A percentile compares a stretch with the other conserved stretches of the same genome.
These are phyloP conservation scores for Selene dorsalis DNA, from an alignment of 2,797 vertebrate species.

Conservation along the genomic window DNA sequence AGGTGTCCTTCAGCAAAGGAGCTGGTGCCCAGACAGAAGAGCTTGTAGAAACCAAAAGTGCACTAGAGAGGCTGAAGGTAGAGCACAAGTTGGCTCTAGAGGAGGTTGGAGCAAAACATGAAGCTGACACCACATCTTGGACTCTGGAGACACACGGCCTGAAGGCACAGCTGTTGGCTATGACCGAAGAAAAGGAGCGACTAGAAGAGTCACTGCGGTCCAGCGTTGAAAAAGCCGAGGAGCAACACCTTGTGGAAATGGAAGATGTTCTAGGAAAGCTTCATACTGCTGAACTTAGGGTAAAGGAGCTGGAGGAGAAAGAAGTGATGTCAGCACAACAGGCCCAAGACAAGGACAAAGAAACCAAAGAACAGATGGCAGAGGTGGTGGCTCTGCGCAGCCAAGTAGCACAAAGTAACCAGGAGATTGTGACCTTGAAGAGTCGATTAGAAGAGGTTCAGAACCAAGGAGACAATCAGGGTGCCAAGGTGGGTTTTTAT, in stretches of 20 bases:
- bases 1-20: conserved; percentile 89
- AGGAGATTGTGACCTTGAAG: conserved; percentile 87
- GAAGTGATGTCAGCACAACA: conserved; percentile 83
- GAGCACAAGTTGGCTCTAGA: conserved; percentile 86
- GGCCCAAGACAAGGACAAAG: conserved; percentile 84
- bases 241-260: conserved; percentile 97
- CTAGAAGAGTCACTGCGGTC: conserved; percentile 86
- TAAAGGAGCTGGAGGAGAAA: conserved; percentile 92
- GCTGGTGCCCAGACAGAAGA: conserved; percentile 85
- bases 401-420: conserved; percentile 88
- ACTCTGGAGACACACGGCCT: conserved; percentile 83
- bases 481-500: conserved; percentile 87
- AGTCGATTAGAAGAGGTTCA: conserved; percentile 86
- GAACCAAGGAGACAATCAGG: conserved; percentile 84
- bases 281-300: conserved; percentile 90
- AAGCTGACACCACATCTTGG: conserved; percentile 77
- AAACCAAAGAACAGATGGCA: conserved; percentile 87
- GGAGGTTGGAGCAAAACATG: conserved; percentile 79
- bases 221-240: conserved; percentile 90
- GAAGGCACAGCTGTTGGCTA: conserved; percentile 78
- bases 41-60: conserved; percentile 88
- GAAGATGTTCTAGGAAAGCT: conserved; percentile 95
- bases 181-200: conserved; percentile 89
- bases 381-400: conserved; percentile 85
- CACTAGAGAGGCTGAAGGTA: conserved; percentile 87